Evolutionary conservation across 2,797 vertebrate species (phyloP).

Genomic region (Hylomyscus alleni): DNA sequence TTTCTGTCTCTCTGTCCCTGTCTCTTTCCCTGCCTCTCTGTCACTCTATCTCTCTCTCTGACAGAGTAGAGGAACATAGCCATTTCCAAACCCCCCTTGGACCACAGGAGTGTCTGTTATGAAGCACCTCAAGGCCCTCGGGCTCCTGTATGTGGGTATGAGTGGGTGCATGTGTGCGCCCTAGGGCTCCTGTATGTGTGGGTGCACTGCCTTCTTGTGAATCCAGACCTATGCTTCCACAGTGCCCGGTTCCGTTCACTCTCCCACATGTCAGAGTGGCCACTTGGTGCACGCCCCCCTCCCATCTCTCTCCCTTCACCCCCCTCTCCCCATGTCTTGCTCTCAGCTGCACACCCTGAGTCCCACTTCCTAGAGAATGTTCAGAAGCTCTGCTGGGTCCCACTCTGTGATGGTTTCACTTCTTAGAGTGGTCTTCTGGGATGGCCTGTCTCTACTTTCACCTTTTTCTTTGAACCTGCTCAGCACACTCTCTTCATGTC

Average conservation of each 20-base stretch:
- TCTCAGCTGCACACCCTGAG: not conserved
- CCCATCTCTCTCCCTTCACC: rapidly evolving
- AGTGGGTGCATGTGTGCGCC: rapidly evolving
- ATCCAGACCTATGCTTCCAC: rapidly evolving
- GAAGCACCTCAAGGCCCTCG: not conserved
- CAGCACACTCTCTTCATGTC: rapidly evolving
- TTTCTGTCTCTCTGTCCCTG: rapidly evolving
- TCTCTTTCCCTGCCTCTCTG: not conserved
- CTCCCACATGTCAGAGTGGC: not conserved
- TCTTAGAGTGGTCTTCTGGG: rapidly evolving
- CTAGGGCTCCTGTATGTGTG: not conserved
- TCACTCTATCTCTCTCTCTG: not conserved
- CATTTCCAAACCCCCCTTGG: not conserved
- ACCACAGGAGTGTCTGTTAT: rapidly evolving
- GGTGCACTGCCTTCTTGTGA: rapidly evolving
- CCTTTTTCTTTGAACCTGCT: no score
- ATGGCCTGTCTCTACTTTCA: rapidly evolving
- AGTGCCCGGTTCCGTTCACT: rapidly evolving
- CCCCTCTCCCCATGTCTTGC: not conserved
- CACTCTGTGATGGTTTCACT: rapidly evolving
- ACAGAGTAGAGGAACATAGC: not conserved
- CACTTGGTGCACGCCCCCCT: rapidly evolving
- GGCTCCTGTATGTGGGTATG: not conserved
- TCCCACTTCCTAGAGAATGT: not conserved
- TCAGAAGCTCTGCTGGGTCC: rapidly evolving